phyloP scores from a whole-genome alignment of 2,888 invertebrate species.

The Hecatera dysodea region DNA sequence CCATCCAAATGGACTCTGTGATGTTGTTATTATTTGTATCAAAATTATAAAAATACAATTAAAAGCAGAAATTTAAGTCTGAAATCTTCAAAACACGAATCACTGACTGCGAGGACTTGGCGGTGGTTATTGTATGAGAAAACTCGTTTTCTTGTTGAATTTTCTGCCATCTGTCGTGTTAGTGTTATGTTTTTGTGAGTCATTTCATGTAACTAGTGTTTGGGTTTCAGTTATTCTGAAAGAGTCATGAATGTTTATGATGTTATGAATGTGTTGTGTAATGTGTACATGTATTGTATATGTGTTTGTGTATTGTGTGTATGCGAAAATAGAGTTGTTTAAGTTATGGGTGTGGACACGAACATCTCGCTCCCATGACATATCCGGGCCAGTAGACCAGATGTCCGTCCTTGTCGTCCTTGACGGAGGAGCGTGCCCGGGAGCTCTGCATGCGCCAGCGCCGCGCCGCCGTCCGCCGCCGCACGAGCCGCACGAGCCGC shows the following conservation, averaged over 20 bases:
- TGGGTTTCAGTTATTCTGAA: slow-evolving; percentile 48
- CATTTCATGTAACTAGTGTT: slow-evolving; percentile 55
- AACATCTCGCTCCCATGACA: slow-evolving; percentile 99
- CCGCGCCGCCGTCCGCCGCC: slow-evolving; percentile 68
- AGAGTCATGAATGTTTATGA: slow-evolving; percentile 51
- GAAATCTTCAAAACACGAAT: slow-evolving; percentile 70
- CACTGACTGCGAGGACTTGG: slow-evolving; percentile 67
- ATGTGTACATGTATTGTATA: slow-evolving; percentile 42
- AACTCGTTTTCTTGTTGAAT: slow-evolving; percentile 57
- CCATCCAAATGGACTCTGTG: slow-evolving; percentile 56
- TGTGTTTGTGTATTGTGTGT: slow-evolving; percentile 49
- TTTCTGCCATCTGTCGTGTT: slow-evolving; percentile 59
- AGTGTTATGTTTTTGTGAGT: slow-evolving; percentile 58
- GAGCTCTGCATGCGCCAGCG: slow-evolving; percentile 93
- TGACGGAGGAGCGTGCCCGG: slow-evolving; percentile 96
- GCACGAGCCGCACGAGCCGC: slow-evolving; percentile 67
- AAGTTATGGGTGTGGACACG: slow-evolving; percentile 94
- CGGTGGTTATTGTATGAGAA: slow-evolving; percentile 58
- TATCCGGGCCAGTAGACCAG: slow-evolving; percentile 99
- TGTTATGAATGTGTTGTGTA: slow-evolving; percentile 52
- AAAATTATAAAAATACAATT: slow-evolving; percentile 64
- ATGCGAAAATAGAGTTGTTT: slow-evolving; percentile 74
- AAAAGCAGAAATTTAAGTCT: slow-evolving; percentile 64
- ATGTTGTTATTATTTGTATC: slow-evolving; percentile 63
- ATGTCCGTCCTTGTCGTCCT: slow-evolving; percentile 99